Conservation (phyloP, 2,888 invertebrate genomes). For the Sinhomidia bicolor region DNA sequence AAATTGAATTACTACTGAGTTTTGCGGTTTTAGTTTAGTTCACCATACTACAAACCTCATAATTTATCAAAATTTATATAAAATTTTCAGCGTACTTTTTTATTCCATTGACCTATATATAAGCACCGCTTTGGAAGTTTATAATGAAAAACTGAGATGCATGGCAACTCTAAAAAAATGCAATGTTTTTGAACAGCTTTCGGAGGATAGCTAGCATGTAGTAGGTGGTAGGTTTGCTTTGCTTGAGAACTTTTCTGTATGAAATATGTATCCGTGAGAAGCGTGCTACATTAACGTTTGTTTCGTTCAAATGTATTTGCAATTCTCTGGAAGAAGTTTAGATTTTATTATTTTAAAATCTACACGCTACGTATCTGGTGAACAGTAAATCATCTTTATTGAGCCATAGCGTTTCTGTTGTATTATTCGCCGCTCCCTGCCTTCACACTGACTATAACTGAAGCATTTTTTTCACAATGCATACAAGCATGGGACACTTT, state of each 20-base stretch:
- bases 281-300: too few species aligned
- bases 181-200: background rate
- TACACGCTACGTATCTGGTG: background rate
- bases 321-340: background rate
- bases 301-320: background rate
- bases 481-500: background rate
- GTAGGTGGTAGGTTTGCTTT: background rate
- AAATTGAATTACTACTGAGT: background rate
- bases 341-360: constrained; percentile 41
- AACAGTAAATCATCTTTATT: constrained; percentile 49
- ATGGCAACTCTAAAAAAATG: constrained; percentile 1
- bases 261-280: background rate
- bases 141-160: background rate
- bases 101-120: constrained; percentile 16
- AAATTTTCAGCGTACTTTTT: background rate
- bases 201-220: too few species aligned
- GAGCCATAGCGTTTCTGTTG: background rate
- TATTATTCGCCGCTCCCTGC: background rate
- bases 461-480: background rate
- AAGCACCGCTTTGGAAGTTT: too few species aligned
- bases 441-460: background rate
- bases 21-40: background rate
- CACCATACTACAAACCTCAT: background rate
- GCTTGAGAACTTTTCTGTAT: background rate
- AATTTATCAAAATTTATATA: constrained; percentile 6